Conservation (phyloP, 2,888 invertebrate species). For the Diaphora mendica region DNA sequence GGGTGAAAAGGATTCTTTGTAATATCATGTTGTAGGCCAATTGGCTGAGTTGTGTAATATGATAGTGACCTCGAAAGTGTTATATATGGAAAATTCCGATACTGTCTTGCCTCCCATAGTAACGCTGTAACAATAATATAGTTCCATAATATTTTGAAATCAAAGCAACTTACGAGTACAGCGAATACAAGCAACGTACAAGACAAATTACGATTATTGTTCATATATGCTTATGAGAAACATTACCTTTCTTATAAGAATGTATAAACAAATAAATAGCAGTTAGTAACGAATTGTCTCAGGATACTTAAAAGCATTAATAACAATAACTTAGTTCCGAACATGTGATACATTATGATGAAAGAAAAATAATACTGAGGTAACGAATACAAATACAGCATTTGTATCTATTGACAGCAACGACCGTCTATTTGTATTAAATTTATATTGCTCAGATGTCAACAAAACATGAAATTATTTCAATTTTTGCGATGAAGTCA, state of each 20-base stretch:
- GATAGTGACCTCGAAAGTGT: slow-evolving; percentile 81
- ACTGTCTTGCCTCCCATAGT: slow-evolving; percentile 75
- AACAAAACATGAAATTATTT: slow-evolving; percentile 50
- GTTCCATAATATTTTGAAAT: background rate
- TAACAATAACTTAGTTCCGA: background rate
- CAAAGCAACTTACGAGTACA: background rate
- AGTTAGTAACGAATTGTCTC: background rate
- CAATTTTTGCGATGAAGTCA: slow-evolving; percentile 59
- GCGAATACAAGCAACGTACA: too few species aligned
- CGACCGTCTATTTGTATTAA: background rate
- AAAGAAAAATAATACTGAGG: slow-evolving; percentile 28
- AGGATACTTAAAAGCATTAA: background rate
- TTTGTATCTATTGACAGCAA: background rate
- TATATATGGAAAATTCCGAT: slow-evolving; percentile 79
- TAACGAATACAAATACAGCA: background rate
- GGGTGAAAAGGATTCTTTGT: slow-evolving; percentile 71
- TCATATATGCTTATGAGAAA: too few species aligned
- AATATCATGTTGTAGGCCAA: slow-evolving; percentile 72
- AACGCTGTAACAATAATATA: slow-evolving; percentile 62
- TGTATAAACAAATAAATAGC: background rate
- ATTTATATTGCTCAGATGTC: background rate
- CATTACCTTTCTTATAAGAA: background rate
- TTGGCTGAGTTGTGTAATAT: slow-evolving; percentile 76
- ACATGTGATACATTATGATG: slow-evolving; percentile 37
- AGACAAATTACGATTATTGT: too few species aligned